Evolutionary conservation across 1,140 invertebrate genomes (phyloP), one percentile per base, ranked within the genome.

Genomic region (Cotesia typhae): DNA sequence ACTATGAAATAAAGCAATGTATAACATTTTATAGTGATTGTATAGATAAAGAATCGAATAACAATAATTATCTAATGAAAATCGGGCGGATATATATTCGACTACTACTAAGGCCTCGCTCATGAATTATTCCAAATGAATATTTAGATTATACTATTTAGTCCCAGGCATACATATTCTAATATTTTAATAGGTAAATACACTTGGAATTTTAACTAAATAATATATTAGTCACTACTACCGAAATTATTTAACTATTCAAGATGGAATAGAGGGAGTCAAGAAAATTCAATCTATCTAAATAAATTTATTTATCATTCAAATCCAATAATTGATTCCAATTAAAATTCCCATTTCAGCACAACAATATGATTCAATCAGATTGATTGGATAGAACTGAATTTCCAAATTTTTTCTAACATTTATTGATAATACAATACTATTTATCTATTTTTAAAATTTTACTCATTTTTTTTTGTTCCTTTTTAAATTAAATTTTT

Each of bases 91-190:
- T 87, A 28, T 28, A 28, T 28, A 28, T 28, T 28, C 28, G 28
- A 84, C 84, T 87, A 86, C 80, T 82, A 80, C 85, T 87, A 87
- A 87, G 85, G 85, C 85, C 85, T 86, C 85, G 76, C 85, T 86
- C 81, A 84, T 84, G 74, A 85, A 85, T 84, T 77, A 79, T 81
- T 77, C 82, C 77, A 81, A 82, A 79, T 76, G 81, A 75, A 78
- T 76, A 75, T 37, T 75, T 78, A 72, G 63, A 55, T 76, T 57
- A 68, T 65, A 72, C 70, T 76, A 75, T 80, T 84, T 83, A 84
- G 78, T 84, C 79, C 78, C 81, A 78, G 77, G 77, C 78, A 84
- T 52, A 51, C 64, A 52, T 66, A n/a, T 17, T 65, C 14, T 65
- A 9, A 35, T 9, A 10, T 7, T 41, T 9, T n/a, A 17, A 66